A percentile compares a stretch with the other conserved stretches of the same genome.
phyloP scores from a whole-genome alignment of 2,797 vertebrate species.

The Cichlasoma orientale region DNA sequence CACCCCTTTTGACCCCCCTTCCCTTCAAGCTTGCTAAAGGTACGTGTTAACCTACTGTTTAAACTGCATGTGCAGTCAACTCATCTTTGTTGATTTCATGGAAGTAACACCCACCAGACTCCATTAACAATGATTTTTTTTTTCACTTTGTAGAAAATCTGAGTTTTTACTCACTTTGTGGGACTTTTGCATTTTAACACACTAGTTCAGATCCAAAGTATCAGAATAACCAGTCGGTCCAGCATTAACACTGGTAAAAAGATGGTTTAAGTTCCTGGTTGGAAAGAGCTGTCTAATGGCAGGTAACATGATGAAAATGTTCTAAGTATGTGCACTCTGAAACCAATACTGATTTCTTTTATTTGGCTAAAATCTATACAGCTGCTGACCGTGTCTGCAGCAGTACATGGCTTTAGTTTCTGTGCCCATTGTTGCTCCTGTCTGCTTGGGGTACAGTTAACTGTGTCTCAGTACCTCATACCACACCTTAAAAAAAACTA shows the following conservation, averaged over 20 bases:
- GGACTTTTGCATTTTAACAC: background rate
- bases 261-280: background rate
- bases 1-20: background rate
- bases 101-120: background rate
- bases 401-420: too few relatives aligned
- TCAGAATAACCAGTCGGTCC: fast-evolving
- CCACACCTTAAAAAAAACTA: too few relatives aligned
- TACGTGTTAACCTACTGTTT: background rate
- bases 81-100: background rate
- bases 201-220: background rate
- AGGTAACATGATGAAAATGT: too few relatives aligned
- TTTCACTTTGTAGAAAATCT: background rate
- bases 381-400: too few relatives aligned
- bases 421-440: too few relatives aligned
- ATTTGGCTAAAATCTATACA: fast-evolving
- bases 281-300: background rate
- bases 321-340: background rate
- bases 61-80: background rate
- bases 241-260: background rate
- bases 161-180: background rate
- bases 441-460: too few relatives aligned
- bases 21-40: background rate
- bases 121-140: background rate
- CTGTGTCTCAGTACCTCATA: too few relatives aligned
- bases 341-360: fast-evolving